Base-by-base conservation (phyloP, 2,113 vertebrate species). In the Oryzias javanicus region DNA sequence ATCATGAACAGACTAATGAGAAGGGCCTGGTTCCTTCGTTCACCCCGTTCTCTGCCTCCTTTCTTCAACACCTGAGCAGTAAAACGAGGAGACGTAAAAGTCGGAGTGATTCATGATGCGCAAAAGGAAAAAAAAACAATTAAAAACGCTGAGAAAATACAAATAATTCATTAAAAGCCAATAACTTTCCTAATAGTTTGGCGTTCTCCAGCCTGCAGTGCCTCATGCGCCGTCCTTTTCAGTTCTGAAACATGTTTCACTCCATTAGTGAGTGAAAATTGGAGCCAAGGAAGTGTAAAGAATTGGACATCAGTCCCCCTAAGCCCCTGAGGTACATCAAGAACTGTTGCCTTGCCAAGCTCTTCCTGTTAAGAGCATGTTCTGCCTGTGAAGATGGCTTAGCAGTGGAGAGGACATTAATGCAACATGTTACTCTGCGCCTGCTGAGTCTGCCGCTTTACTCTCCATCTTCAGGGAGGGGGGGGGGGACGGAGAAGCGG, bases 201-300 rank as follows among this genome's bases (percentile, higher is more conserved):
- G 5, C 16, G 52, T 14, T 60, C 15, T 24, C 24, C 15, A 67
- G 48, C 42, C 24, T 49, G 54, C 45, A 25, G 47, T 49, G 60
- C 71, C 73, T 62, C 53, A 57, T 52, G 67, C 19, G 67, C 10
- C 41, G 48, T 8, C 14, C 4, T 3, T 54, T 61, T 40, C 61
- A 56, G 80, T 29, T 55, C 55, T 58, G 57, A 64, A 82, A 81
- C 80, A 83, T 80, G 73, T 82, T 85, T 76, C 64, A 74, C 72
- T 86, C 79, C 73, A 89, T 88, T 86, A 87, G 73, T 80, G 77
- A 78, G 79, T 24, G 66, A 82, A 89, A 86, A 76, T 84, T 84
- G 76, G 57, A 87, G 55, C 57, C 72, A 83, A 55, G 74, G 67
- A 82, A 76, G 78, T 86, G 73, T 84, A 78, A 85, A 89, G 63